These are phyloP conservation scores for Sesia apiformis DNA, from an alignment of 2,888 invertebrate genomes.

Conservation along the genomic window DNA sequence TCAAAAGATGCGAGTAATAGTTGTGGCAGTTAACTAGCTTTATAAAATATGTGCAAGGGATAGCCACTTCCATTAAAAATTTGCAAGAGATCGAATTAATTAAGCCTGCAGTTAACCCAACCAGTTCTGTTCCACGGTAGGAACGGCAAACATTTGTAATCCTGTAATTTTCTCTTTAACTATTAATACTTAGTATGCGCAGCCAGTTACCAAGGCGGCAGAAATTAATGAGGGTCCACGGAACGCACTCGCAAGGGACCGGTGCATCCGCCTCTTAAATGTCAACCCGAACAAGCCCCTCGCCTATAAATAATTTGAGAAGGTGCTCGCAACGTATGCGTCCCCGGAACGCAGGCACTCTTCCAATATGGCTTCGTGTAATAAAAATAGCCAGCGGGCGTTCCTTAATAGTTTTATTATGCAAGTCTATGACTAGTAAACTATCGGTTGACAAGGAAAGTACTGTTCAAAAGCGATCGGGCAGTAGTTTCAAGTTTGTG, in stretches of 20 bases:
- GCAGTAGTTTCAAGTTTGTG: background rate
- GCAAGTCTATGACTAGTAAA: conserved; percentile 20
- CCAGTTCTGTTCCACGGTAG: background rate
- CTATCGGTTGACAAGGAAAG: conserved; percentile 19
- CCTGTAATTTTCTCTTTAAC: conserved; percentile 17
- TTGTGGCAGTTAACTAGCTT: too few relatives aligned
- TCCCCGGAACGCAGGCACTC: conserved; percentile 22
- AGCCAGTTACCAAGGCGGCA: conserved; percentile 41
- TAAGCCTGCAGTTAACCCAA: background rate
- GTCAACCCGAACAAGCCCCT: conserved; percentile 51
- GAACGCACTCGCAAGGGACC: conserved; percentile 29
- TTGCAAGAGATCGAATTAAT: too few relatives aligned
- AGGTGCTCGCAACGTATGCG: conserved; percentile 34
- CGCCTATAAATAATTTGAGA: conserved; percentile 64
- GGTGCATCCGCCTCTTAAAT: conserved; percentile 60
- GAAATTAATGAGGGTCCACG: conserved; percentile 50
- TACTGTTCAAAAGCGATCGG: conserved; percentile 2
- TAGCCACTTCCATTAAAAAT: too few relatives aligned
- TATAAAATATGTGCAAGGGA: too few relatives aligned
- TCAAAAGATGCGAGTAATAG: too few relatives aligned
- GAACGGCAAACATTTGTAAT: background rate
- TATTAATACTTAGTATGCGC: conserved; percentile 22
- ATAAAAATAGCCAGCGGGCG: conserved; percentile 49
- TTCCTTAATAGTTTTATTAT: conserved; percentile 25
- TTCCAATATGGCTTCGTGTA: conserved; percentile 48